Conservation (phyloP, 1,140 invertebrate species). For the Chelonus insularis region DNA sequence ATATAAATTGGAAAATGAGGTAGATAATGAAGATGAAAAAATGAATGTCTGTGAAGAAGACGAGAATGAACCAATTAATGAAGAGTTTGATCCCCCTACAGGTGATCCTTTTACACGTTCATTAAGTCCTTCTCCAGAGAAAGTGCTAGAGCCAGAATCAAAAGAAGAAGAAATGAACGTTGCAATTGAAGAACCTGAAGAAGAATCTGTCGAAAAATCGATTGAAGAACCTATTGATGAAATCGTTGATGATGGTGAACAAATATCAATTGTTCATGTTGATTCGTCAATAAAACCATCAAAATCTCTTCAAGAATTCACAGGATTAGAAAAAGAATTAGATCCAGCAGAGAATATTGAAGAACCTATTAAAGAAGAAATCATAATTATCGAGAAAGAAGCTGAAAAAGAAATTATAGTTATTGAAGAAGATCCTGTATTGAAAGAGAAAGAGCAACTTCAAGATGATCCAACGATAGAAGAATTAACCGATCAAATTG, state of each 20-base stretch:
- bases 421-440: not conserved
- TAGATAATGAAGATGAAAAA: not conserved
- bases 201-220: not conserved
- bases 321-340: slow-evolving; percentile 40
- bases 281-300: slow-evolving; percentile 41
- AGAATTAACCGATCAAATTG: no score
- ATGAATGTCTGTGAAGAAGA: not conserved
- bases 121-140: not conserved
- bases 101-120: not conserved
- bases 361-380: not conserved
- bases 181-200: not conserved
- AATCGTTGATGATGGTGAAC: not conserved
- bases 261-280: no score
- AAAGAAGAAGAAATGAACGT: not conserved
- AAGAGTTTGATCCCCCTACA: not conserved
- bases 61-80: not conserved
- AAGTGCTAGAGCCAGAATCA: no score
- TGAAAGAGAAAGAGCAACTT: not conserved
- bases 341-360: slow-evolving; percentile 21
- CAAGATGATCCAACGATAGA: no score
- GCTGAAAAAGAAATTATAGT: not conserved
- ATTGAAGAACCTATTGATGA: not conserved
- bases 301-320: slow-evolving; percentile 47
- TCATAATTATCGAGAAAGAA: slow-evolving; percentile 25
- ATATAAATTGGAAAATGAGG: not conserved